Evolutionary conservation across 2,797 vertebrate species (phyloP), one percentile per base, ranked within the genome.

Genomic region (Pampus argenteus): DNA sequence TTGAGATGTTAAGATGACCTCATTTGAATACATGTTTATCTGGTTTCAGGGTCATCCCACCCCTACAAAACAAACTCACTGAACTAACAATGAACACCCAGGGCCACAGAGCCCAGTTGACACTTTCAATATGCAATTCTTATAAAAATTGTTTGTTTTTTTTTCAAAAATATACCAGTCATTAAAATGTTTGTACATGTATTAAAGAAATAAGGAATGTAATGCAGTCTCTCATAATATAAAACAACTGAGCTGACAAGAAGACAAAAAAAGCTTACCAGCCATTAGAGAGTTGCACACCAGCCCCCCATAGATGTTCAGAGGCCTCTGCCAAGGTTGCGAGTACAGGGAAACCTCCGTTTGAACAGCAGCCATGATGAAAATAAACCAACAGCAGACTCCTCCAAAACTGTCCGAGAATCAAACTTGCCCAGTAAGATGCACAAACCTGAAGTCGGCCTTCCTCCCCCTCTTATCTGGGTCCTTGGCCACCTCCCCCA

Each of bases 281-380:
- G 89, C 90, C 94, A 94, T 94, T 22, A 95, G 78, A 1, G 89
- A 76, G 78, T 94, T 94, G 78, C 88, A 94, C n/a, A 82, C 29
- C 36, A 86, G 62, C 29, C 88, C 87, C 11, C 89, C 82, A 5
- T 91, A 94, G 58, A 92, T 63, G 44, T 66, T 61, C 20, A 85
- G 48, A 26, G 69, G 58, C 3, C 81, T 78, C 61, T 76, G 76
- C 91, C 86, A 91, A 6, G 72, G 61, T 20, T 78, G 83, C 6
- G 48, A 54, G 54, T 42, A 86, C 23, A 67, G 3, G 26, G 60
- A 81, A 28, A 79, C 20, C 29, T 88, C 86, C 26, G 75, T 75
- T 31, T 86, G 84, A 59, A 85, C 62, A 18, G 69, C 67, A 67
- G 88, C 76, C 93, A 94, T 94, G 29, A 72, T 81, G 34, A 68